Evolutionary conservation across 2,797 vertebrate species (phyloP), one percentile per base, ranked within the genome.

Genomic region (Sebastes elongatus): DNA sequence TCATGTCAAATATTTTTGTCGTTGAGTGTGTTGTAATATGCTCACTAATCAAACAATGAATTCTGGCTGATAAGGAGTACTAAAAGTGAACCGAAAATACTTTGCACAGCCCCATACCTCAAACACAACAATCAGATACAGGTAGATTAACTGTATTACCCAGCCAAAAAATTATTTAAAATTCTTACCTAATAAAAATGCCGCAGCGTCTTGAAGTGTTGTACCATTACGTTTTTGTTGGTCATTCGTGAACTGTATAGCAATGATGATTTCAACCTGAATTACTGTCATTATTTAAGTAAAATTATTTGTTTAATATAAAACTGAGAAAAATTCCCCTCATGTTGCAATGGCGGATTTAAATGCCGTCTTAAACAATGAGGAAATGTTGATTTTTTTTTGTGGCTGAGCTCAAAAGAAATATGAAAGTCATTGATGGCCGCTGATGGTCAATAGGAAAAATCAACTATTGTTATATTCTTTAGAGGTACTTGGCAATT

Each of bases 11-110:
- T 30, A 14, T 10, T 55, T 28, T 25, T 28, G 0, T 33, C 11
- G 56, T 18, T 70, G 49, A 5, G 14, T 56, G 4, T 83, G 13
- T 60, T 62, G 13, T 18, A 27, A 57, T 53, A 42, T 66, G 22
- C 80, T 66, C 7, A 56, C n/a, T 56, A 22, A 67, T 65, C 64
- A 66, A 76, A 70, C 14, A 42, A n/a, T 22, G 30, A 63, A 49
- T 1, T 27, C 2, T 63, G 4, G 4, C 30, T 32, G 23, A 74
- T 46, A 32, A 70, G 16, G 18, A 18, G 7, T 13, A 3, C 10
- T 67, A 33, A 23, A 67, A 52, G 10, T 11, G 22, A 35, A 9
- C 23, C 32, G 13, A 64, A 56, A 77, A 57, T 6, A 23, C 14
- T 77, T 52, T 46, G 16, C 18, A 66, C 23, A 57, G 18, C 35